Evolutionary conservation across 2,888 invertebrate genomes (phyloP), one percentile per base, ranked within the genome.

Genomic region (Drosophila affinis): DNA sequence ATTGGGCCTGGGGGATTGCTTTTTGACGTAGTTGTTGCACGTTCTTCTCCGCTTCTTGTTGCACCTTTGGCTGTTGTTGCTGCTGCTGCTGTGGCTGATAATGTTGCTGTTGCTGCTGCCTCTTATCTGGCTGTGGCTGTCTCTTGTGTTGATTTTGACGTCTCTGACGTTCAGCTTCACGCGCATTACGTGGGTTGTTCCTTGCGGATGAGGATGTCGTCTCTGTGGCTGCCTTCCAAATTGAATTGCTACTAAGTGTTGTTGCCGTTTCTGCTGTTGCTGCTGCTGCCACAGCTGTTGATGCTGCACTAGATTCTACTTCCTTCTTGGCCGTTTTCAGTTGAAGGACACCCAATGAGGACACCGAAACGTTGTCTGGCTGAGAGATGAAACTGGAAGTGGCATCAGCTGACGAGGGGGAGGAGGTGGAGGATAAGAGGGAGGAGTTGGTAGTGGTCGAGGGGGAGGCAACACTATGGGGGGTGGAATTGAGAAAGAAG

Each of bases 401-500:
- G 34, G 12, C 10, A 45, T 21, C 57, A 34, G 55, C 39, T 55
- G 29, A 46, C 47, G 18, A 17, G 59, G 34, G 49, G 64, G 56
- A 34, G 63, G 53, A 39, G 54, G 39, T 59, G 70, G 18, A 18
- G 59, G 34, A 52, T 60, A 54, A 39, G 64, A 51, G 27, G 54
- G 39, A 62, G 70, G 12, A 55, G 58, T 51, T 71, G 34, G 51
- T 56, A 17, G 44, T 49, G 14, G 55, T 10, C 47, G 21, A 39
- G 32, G 47, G 32, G 58, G 59, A 72, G 75, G 68, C 72, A 49
- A 47, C 60, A 61, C 59, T 54, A 77, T 83, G 78, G 72, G 78
- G 86, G 84, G 89, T 85, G 84, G 89, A 91, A 86, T 89, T 82
- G 78, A 87, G 89, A 84, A 89, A 88, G 89, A 89, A 90, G 88